Evolutionary conservation across 2,797 vertebrate species (phyloP).

Genomic region (Dromococcyx pavoninus): DNA sequence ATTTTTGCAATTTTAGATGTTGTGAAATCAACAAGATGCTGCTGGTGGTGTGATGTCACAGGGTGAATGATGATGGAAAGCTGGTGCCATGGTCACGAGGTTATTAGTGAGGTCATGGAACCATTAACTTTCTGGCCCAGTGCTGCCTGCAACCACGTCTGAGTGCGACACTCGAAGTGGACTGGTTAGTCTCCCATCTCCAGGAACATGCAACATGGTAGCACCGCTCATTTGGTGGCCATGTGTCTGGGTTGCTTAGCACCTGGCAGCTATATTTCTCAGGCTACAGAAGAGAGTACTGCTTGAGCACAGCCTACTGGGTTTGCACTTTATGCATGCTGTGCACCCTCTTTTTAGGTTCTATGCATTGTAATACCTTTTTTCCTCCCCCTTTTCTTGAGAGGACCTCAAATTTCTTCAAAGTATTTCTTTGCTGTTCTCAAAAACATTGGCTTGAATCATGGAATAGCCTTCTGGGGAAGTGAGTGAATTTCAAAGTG

Average conservation of each 20-base stretch:
- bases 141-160: fast-evolving
- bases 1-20: background rate
- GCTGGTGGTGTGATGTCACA: fast-evolving
- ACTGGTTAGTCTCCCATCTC: background rate
- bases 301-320: background rate
- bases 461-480: background rate
- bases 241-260: fast-evolving
- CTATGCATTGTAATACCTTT: background rate
- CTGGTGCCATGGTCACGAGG: fast-evolving
- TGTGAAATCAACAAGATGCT: background rate
- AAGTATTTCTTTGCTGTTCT: background rate
- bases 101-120: background rate
- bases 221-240: fast-evolving
- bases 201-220: fast-evolving
- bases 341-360: background rate
- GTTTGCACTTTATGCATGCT: background rate
- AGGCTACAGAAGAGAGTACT: background rate
- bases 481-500: background rate
- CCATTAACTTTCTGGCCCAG: background rate
- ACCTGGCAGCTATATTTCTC: background rate
- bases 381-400: background rate
- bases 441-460: background rate
- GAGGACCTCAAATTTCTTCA: background rate
- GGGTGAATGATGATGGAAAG: background rate
- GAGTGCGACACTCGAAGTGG: fast-evolving